Percentiles rank a stretch among this genome's conserved stretches.
Conservation (phyloP, 2,888 invertebrate genomes). For the Hartigia nigra region DNA sequence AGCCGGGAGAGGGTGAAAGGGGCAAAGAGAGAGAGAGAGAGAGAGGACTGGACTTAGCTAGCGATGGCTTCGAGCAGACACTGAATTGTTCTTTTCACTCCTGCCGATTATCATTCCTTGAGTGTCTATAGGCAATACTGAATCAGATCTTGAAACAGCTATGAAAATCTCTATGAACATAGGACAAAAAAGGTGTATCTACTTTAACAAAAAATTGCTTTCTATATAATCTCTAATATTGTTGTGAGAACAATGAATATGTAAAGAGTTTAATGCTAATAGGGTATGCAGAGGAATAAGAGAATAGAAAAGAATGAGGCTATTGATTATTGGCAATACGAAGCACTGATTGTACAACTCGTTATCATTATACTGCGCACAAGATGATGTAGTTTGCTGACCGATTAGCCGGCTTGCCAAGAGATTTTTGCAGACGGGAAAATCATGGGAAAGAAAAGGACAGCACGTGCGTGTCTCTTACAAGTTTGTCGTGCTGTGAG, state of each 20-base stretch:
- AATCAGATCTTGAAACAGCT: not conserved
- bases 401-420: not conserved
- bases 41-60: conserved; percentile 14
- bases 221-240: too few relatives aligned
- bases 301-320: conserved; percentile 8
- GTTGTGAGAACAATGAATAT: not conserved
- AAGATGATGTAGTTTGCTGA: not conserved
- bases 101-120: not conserved
- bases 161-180: not conserved
- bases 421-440: not conserved
- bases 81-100: not conserved
- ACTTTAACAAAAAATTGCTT: not conserved
- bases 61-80: conserved; percentile 14
- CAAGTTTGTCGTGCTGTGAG: not conserved
- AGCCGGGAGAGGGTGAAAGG: conserved; percentile 39
- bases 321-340: not conserved
- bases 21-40: conserved; percentile 18
- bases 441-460: not conserved
- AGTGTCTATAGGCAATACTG: not conserved
- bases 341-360: not conserved
- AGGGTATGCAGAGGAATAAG: not conserved
- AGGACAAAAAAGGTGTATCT: not conserved
- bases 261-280: not conserved
- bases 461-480: not conserved
- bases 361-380: not conserved